Conservation (phyloP, 2,888 invertebrate species). For the Himalopsyche kuldschensis region DNA sequence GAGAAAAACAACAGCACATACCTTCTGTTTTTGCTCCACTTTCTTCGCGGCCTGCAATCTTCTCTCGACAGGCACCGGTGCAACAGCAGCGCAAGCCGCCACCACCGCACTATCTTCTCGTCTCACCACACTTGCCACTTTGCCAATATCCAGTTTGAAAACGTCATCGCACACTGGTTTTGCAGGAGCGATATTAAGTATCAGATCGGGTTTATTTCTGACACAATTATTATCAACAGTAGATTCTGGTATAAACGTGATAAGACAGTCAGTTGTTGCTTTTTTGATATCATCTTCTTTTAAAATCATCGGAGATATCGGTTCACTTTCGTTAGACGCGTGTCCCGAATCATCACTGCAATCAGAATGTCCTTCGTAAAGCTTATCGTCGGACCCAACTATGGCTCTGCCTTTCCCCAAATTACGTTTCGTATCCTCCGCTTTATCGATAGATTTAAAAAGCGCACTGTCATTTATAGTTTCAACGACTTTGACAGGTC, state of each 20-base stretch:
- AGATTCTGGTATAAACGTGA: not conserved
- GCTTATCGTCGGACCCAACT: constrained; percentile 50
- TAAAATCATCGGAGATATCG: constrained; percentile 42
- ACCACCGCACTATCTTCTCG: not conserved
- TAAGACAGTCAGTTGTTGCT: not conserved
- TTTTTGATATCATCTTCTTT: not conserved
- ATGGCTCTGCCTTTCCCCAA: not conserved
- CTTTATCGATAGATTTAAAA: constrained; percentile 50
- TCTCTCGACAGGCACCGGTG: constrained; percentile 33
- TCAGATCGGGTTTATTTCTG: constrained; percentile 23
- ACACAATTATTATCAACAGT: not conserved
- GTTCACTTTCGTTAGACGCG: constrained; percentile 73
- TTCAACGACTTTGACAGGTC: constrained; percentile 55
- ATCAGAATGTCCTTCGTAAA: constrained; percentile 66
- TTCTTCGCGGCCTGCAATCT: constrained; percentile 8
- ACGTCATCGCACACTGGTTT: not conserved
- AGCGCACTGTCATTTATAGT: constrained; percentile 53
- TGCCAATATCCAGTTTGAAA: not conserved
- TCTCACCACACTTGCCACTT: not conserved
- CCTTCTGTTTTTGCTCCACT: not conserved
- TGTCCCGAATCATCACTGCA: constrained; percentile 82
- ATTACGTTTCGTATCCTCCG: not conserved
- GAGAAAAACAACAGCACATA: constrained; percentile 48
- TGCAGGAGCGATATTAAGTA: constrained; percentile 12
- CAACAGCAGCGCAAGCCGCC: not conserved